Conservation (phyloP, 2,797 vertebrate species). For the Mallotus villosus region DNA sequence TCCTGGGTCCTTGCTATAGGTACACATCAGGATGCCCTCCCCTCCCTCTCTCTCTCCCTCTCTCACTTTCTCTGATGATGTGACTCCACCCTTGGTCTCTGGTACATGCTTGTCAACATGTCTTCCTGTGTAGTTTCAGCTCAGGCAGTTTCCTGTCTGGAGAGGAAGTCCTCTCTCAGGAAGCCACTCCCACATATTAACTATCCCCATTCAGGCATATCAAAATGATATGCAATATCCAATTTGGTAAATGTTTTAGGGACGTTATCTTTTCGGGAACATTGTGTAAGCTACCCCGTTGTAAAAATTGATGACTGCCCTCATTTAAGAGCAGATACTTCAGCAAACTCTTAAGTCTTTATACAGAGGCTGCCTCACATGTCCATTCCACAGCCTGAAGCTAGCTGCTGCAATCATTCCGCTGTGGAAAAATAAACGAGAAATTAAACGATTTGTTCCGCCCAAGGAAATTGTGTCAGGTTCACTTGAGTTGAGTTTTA, state of each 20-base stretch:
- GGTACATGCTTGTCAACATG: constrained; percentile 26
- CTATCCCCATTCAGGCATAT: too few species aligned
- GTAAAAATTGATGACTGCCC: constrained; percentile 21
- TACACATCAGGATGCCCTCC: too few species aligned
- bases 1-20: too few species aligned
- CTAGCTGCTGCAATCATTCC: neutral
- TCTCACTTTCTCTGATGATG: neutral
- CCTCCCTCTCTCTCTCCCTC: too few species aligned
- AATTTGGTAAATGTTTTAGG: too few species aligned
- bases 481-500: neutral
- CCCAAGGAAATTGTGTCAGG: neutral
- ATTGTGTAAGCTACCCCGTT: too few species aligned
- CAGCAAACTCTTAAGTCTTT: neutral
- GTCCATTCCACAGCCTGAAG: constrained; percentile 21
- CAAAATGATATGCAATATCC: too few species aligned
- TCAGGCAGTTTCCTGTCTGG: constrained; percentile 57
- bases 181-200: constrained; percentile 17
- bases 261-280: too few species aligned
- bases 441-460: constrained; percentile 13
- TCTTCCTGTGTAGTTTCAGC: constrained; percentile 50
- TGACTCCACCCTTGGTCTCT: neutral
- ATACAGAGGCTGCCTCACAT: neutral
- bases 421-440: constrained; percentile 12
- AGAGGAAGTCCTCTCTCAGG: constrained; percentile 45
- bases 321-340: constrained; percentile 19